phyloP scores from a whole-genome alignment of 2,113 vertebrate genomes.

The Oreochromis spilurus region DNA sequence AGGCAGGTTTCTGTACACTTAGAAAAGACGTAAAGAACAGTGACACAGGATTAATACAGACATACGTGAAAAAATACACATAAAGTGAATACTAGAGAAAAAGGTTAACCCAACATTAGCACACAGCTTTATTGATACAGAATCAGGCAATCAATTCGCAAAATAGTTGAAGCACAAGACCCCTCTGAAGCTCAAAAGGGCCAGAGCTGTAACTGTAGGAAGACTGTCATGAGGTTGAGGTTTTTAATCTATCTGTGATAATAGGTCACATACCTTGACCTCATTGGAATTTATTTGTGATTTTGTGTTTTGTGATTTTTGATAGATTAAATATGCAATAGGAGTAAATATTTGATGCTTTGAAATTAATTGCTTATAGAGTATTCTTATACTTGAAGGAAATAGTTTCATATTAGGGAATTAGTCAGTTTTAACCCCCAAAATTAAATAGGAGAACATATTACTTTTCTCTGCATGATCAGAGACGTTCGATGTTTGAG shows the following conservation, averaged over 20 bases:
- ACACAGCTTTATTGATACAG: too few relatives aligned
- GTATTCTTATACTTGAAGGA: background rate
- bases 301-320: background rate
- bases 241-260: background rate
- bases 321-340: fast-evolving
- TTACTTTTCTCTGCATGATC: background rate
- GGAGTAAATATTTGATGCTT: background rate
- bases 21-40: background rate
- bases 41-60: background rate
- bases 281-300: background rate
- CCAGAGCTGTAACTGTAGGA: background rate
- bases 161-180: background rate
- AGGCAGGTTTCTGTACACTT: background rate
- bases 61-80: too few relatives aligned
- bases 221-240: background rate
- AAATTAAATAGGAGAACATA: too few relatives aligned
- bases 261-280: background rate
- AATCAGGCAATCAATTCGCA: too few relatives aligned
- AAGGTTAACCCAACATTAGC: too few relatives aligned
- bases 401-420: background rate
- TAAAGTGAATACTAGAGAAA: too few relatives aligned
- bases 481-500: fast-evolving
- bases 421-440: background rate
- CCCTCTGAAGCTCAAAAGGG: fast-evolving
- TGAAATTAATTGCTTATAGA: background rate